Percentiles rank a stretch among this genome's conserved stretches.
These are phyloP conservation scores for Girardinichthys multiradiatus DNA, from an alignment of 2,113 vertebrate species.

Conservation along the genomic window DNA sequence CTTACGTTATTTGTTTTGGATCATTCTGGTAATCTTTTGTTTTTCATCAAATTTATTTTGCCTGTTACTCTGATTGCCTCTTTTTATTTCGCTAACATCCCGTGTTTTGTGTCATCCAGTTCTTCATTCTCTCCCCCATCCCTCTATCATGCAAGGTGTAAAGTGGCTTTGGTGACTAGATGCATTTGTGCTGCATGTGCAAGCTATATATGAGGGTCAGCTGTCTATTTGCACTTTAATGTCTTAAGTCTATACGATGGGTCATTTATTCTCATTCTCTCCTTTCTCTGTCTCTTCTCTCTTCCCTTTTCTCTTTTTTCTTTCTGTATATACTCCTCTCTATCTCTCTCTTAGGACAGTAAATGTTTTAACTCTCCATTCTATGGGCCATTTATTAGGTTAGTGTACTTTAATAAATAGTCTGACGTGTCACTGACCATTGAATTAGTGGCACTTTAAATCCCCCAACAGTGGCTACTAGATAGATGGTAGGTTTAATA, in stretches of 20 bases:
- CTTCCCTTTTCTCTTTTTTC: conserved; percentile 35
- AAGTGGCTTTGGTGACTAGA: conserved; percentile 69
- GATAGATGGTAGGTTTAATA: conserved; percentile 64
- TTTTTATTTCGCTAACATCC: conserved; percentile 38
- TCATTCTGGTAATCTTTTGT: conserved; percentile 16
- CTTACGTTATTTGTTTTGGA: conserved; percentile 3
- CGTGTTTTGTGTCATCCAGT: conserved; percentile 52
- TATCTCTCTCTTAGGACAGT: conserved; percentile 76
- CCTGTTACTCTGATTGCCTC: conserved; percentile 34
- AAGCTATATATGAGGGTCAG: conserved; percentile 80
- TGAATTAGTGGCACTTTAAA: conserved; percentile 84
- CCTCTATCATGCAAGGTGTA: conserved; percentile 62
- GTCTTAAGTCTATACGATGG: conserved; percentile 79
- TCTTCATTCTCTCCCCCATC: conserved; percentile 46
- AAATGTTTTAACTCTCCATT: conserved; percentile 83
- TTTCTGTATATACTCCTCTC: conserved; percentile 69
- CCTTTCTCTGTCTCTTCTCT: conserved; percentile 40
- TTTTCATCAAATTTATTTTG: conserved; percentile 5
- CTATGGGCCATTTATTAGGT: conserved; percentile 84
- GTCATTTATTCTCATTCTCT: conserved; percentile 77
- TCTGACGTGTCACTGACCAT: conserved; percentile 78
- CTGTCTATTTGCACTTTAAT: conserved; percentile 83
- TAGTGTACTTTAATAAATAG: conserved; percentile 85
- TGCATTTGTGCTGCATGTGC: conserved; percentile 59
- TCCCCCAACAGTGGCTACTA: conserved; percentile 68